phyloP scores from a whole-genome alignment of 2,797 vertebrate species.

The Scarus forsteni region DNA sequence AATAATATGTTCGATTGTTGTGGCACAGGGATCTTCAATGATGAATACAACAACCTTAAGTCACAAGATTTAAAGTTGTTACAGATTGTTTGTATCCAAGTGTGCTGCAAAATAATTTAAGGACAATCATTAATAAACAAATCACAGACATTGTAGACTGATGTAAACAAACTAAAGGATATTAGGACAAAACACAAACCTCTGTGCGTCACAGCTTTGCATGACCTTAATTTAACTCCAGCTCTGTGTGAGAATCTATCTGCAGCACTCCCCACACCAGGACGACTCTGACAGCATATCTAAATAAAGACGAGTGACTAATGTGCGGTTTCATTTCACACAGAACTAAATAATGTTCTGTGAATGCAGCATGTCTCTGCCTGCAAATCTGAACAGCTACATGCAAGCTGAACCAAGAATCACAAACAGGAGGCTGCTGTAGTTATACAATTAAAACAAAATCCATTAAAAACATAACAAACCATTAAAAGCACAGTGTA shows the following conservation, averaged over 20 bases:
- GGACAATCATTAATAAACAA: conserved; percentile 4
- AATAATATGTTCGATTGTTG: neutral
- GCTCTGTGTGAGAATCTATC: conserved; percentile 16
- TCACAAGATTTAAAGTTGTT: neutral
- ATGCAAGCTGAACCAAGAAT: conserved; percentile 10
- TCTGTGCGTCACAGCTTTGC: conserved; percentile 5
- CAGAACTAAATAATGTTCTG: conserved; percentile 41
- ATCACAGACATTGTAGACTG: neutral
- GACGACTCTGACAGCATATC: conserved; percentile 40
- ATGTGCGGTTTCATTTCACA: conserved; percentile 58
- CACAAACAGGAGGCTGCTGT: neutral
- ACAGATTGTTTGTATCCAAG: neutral
- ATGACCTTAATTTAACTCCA: conserved; percentile 7
- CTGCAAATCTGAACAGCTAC: conserved; percentile 7
- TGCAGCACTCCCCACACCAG: conserved; percentile 1
- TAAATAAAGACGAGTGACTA: conserved; percentile 69
- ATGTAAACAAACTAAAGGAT: conserved; percentile 12
- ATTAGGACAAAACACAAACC: neutral
- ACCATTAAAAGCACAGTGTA: neutral
- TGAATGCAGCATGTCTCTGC: conserved; percentile 21
- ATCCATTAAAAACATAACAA: neutral
- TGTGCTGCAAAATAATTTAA: neutral
- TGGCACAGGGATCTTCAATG: conserved; percentile 8
- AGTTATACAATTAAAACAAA: neutral
- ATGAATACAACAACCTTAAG: neutral